These are phyloP conservation scores for Neosilurus mollespiculum DNA, from an alignment of 2,797 vertebrate species.

Conservation along the genomic window DNA sequence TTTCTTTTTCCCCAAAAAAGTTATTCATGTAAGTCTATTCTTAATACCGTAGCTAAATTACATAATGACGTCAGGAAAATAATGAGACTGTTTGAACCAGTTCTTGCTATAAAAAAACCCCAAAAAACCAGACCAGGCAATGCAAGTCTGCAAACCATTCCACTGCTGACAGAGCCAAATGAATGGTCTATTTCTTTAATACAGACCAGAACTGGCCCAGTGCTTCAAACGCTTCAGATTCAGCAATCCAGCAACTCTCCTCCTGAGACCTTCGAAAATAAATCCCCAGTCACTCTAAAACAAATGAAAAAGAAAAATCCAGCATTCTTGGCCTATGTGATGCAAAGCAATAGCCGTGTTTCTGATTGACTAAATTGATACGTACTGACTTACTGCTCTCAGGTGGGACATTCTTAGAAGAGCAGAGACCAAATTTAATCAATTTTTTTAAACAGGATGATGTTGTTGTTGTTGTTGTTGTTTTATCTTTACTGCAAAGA, in stretches of 20 bases:
- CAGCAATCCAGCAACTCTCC: constrained; percentile 68
- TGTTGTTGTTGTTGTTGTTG: neutral
- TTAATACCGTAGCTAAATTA: constrained; percentile 62
- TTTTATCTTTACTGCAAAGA: neutral
- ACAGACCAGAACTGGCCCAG: constrained; percentile 65
- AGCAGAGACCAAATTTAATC: constrained; percentile 9
- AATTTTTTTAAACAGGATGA: neutral
- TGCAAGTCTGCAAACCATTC: constrained; percentile 67
- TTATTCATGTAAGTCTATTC: constrained; percentile 47
- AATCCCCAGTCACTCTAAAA: constrained; percentile 67
- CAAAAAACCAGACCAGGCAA: constrained; percentile 52
- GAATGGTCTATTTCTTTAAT: constrained; percentile 72
- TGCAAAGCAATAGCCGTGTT: constrained; percentile 15
- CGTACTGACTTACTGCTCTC: neutral
- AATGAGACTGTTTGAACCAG: constrained; percentile 64
- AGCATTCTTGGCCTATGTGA: constrained; percentile 56
- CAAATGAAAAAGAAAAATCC: constrained; percentile 62
- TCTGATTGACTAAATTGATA: constrained; percentile 17
- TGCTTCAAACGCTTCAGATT: constrained; percentile 76
- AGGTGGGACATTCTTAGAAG: constrained; percentile 1
- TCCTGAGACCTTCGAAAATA: constrained; percentile 67
- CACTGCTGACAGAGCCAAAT: constrained; percentile 68
- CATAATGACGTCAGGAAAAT: constrained; percentile 71
- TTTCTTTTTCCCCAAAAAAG: constrained; percentile 4
- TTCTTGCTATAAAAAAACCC: constrained; percentile 51